Conservation (phyloP, 2,113 vertebrate species). For the Malurus melanocephalus region DNA sequence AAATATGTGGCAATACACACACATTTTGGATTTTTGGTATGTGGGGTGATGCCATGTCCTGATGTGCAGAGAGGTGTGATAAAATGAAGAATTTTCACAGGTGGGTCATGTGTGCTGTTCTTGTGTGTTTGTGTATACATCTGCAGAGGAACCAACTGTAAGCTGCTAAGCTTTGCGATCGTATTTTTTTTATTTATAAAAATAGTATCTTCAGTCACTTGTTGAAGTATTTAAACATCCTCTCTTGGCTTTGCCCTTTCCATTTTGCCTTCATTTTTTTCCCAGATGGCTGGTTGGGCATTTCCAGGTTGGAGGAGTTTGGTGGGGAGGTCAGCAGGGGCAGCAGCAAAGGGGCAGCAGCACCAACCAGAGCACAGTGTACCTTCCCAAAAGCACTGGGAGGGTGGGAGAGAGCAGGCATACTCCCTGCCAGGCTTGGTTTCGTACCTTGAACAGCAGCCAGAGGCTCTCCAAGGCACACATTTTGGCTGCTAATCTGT, state of each 20-base stretch:
- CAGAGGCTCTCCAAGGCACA: not conserved
- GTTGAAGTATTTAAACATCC: not conserved
- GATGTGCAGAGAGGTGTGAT: not conserved
- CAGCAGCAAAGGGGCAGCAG: not conserved
- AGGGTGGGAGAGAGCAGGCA: not conserved
- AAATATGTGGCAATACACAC: not conserved
- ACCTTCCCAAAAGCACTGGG: not conserved
- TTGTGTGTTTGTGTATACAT: rapidly evolving
- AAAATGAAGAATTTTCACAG: not conserved
- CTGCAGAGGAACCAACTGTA: not conserved
- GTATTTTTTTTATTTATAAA: not conserved
- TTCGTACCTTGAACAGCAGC: not conserved
- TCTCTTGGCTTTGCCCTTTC: not conserved
- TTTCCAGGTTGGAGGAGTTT: not conserved
- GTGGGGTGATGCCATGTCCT: not conserved
- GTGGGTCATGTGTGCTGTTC: not conserved
- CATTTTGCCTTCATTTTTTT: not conserved
- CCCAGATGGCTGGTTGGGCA: not conserved
- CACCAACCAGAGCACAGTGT: not conserved
- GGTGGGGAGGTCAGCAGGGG: not conserved
- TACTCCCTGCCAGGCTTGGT: not conserved
- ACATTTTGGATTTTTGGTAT: rapidly evolving
- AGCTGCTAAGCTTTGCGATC: not conserved
- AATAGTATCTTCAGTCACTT: not conserved
- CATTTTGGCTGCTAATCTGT: not conserved